Conservation (phyloP, 2,797 vertebrate genomes). For the Hypotaenidia okinawae region DNA sequence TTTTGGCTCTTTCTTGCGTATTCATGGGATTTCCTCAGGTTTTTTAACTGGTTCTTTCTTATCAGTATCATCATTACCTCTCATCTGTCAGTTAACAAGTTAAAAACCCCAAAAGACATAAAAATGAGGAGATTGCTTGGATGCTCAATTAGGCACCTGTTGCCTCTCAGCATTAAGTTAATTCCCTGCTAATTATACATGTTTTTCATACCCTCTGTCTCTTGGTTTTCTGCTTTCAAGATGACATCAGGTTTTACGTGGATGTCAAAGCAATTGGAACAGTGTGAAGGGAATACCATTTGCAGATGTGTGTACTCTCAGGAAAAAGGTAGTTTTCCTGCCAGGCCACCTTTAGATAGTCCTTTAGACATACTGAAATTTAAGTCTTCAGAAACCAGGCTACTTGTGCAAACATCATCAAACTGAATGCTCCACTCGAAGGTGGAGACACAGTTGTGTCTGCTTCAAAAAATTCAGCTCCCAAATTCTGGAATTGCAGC, state of each 20-base stretch:
- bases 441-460: accelerated
- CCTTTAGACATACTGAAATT: background rate
- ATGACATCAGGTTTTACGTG: background rate
- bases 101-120: slow-evolving; percentile 4
- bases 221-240: background rate
- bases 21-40: slow-evolving; percentile 3
- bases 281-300: background rate
- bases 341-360: background rate
- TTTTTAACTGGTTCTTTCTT: slow-evolving; percentile 8
- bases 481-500: background rate
- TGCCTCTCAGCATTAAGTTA: slow-evolving; percentile 63
- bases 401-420: background rate
- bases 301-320: background rate
- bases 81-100: slow-evolving; percentile 20
- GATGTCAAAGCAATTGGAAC: background rate
- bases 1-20: slow-evolving; percentile 22
- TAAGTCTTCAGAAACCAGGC: background rate
- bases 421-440: background rate
- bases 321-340: background rate
- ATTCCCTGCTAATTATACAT: slow-evolving; percentile 42
- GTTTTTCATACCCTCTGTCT: background rate
- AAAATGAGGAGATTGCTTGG: slow-evolving; percentile 30
- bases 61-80: slow-evolving; percentile 21
- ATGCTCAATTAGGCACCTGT: slow-evolving; percentile 62
- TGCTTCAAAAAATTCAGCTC: background rate